Base-by-base conservation (phyloP, 2,797 vertebrate species). In the Vultur gryphus region DNA sequence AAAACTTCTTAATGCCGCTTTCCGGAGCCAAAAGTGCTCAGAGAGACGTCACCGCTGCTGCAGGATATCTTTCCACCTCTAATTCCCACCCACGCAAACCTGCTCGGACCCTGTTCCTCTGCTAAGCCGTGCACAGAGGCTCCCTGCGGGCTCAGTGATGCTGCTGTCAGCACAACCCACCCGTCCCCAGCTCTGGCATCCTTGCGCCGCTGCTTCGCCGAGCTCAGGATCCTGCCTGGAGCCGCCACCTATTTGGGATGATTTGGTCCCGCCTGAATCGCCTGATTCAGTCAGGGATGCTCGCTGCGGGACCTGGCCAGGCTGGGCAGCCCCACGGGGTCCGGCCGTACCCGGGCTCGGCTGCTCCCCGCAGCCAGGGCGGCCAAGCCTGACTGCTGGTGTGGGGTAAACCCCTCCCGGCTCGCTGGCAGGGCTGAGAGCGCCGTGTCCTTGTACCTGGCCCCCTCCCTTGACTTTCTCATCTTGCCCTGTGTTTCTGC, bases 81-180 rank as follows among this genome's bases (percentile, higher is more conserved):
- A 92, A 91, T 88, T 86, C 83, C 90, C 62, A 37, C 85, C 85
- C 83, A 90, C 46, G 0, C 80, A 81, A 70, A 81, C 55, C 69
- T 61, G 4, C 88, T 65, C 6, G 3, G 61, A 25, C 61, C 17
- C 33, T 25, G 18, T 29, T 81, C 61, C 57, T 84, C 37, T 1
- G 2, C 65, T 67, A 81, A 86, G 69, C 79, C 1, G 0, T 5
- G 14, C 44, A 7, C 12, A 6, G 78, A 78, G 25, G 28, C 33
- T 93, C 37, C 48, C 25, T 21, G 72, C 0, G 0, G 54, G 49
- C 49, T 59, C 0, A 0, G 10, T 8, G 39, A 6, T 33, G 59
- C 48, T 66, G 55, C 67, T 77, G 39, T 21, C 33, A 35, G 19
- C 46, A 44, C 23, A 11, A 5, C 7, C 19, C 3, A 1, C 9